Base-by-base conservation (phyloP, 2,797 vertebrate genomes). In the Syndactyla subalaris region DNA sequence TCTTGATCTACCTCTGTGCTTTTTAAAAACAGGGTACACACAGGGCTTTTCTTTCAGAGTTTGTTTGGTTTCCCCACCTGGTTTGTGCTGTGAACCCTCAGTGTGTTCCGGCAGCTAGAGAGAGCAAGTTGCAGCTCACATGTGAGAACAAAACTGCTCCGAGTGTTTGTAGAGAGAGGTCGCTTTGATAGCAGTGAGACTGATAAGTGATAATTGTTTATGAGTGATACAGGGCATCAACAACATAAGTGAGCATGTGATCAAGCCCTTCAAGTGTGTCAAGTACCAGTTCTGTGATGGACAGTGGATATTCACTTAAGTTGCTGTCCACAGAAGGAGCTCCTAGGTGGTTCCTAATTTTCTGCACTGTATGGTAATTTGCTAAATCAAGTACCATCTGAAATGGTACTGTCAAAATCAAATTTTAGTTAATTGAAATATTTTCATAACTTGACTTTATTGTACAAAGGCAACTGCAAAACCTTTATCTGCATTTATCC, bases 41-140 rank as follows among this genome's bases (percentile, higher is more conserved):
- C 3, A 23, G 58, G 84, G 51, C 46, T 70, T 91, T 63, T 29
- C 66, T 68, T 6, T 1, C 20, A 34, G 45, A 29, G 36, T 29
- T 75, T 45, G 46, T 51, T 77, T 41, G n/a, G 17, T 59, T 71
- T 89, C 49, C 65, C 71, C 10, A 7, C 65, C 45, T 39, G 2
- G 6, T 36, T 76, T 0, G 1, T 39, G 4, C 10, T 23, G 3
- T 12, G 8, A 49, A 26, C 12, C 27, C 20, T 8, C 12, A 6
- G 11, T 46, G 43, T 58, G 49, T 52, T 72, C 32, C 79, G 38
- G n/a, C 46, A 88, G 54, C 30, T 57, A 46, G 45, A 45, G n/a
- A 12, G 39, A 8, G 41, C 15, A 66, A 61, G 39, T 65, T 67
- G 34, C 57, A 57, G 54, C 34, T 84, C 46, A 30, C 2, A 26